Conservation (phyloP, 2,113 vertebrate species). For the Epinephelus moara region DNA sequence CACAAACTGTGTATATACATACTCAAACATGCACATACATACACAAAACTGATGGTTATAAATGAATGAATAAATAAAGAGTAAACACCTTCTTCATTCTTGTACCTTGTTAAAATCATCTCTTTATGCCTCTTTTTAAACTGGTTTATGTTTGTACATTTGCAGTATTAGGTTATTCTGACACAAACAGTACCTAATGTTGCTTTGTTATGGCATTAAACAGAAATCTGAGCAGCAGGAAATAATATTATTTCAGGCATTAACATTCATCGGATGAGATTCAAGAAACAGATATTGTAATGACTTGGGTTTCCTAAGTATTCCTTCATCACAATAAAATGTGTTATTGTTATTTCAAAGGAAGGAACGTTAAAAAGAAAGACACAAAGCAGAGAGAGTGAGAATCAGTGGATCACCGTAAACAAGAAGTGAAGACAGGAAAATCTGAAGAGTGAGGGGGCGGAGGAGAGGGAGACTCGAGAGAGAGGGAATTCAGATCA, state of each 20-base stretch:
- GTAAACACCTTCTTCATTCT: too few species aligned
- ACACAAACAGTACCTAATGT: neutral
- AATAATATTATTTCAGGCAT: conserved; percentile 1
- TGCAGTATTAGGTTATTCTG: conserved; percentile 1
- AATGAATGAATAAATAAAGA: too few species aligned
- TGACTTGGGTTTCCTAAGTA: conserved; percentile 4
- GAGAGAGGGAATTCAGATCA: conserved; percentile 41
- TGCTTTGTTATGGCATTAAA: conserved; percentile 22
- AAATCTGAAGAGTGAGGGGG: conserved; percentile 23
- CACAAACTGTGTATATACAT: too few species aligned
- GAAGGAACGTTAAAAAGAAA: neutral
- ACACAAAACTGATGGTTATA: too few species aligned
- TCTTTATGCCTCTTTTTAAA: too few species aligned
- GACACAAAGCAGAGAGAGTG: conserved; percentile 12
- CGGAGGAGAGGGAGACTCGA: neutral
- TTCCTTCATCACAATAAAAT: neutral
- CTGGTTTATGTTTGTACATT: neutral
- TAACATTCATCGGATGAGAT: neutral
- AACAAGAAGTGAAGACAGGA: conserved; percentile 20
- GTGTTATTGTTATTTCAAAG: neutral
- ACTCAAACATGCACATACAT: too few species aligned
- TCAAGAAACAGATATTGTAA: conserved; percentile 13
- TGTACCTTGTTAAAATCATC: too few species aligned
- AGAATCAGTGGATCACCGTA: conserved; percentile 24
- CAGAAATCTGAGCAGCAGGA: neutral